Base-by-base conservation (phyloP, 2,888 invertebrate species). In the Cerastis rubricosa region DNA sequence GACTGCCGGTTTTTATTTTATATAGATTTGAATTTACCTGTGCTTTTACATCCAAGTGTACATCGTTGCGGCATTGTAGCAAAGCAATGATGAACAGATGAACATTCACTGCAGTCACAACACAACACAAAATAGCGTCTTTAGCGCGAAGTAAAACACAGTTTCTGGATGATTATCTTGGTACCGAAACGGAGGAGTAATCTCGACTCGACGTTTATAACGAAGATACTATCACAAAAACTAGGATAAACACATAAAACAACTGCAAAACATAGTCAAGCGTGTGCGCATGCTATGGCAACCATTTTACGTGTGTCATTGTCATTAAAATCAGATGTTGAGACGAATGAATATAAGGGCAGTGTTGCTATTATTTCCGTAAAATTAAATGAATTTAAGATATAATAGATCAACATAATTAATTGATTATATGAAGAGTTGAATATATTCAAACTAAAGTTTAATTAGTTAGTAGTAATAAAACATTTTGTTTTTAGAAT, bases 141-240 rank as follows among this genome's bases (percentile, higher is more conserved):
- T 11, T 54, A 57, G 57, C 57, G 57, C 57, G 57, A 57, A 57
- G 6, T 12, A n/a, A n/a, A n/a, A n/a, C n/a, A n/a, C n/a, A n/a
- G n/a, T n/a, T n/a, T n/a, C n/a, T n/a, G n/a, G 25, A 25, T 57
- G 12, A 25, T 57, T 57, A 57, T 25, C 25, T 57, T 57, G 12
- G 25, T 57, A 57, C 25, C 29, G 59, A 59, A 59, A 59, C 59
- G 59, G 59, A 59, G 59, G 59, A 59, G 59, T 59, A 59, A 59
- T 29, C 59, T 59, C 59, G 59, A 59, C 59, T 25, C 59, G 59
- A 59, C 59, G 59, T 59, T 59, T 59, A 19, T 29, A 59, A 59
- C 59, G 59, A 59, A 59, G 59, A 59, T 19, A 17, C 17, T 29
- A 59, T 25, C 57, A 6, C 25, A 57, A 57, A 57, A 57, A 57